Base-by-base conservation (phyloP, 2,888 invertebrate genomes). In the Mesodorylaimus sp. region DNA sequence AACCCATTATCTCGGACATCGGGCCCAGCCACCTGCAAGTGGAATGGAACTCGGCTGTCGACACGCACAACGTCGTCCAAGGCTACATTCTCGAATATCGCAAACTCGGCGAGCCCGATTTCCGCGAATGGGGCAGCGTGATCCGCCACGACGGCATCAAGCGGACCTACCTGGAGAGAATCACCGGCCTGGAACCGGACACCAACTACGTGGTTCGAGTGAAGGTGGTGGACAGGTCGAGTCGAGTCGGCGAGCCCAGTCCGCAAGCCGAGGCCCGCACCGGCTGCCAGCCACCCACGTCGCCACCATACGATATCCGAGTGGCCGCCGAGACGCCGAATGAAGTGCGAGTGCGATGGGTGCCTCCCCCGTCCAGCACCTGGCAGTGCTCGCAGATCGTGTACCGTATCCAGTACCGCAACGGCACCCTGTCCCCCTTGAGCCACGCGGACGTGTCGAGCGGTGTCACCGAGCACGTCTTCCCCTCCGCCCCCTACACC, bases 181-280 rank as follows among this genome's bases (percentile, higher is more conserved):
- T 71, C 25, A 60, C 63, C 3, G 62, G 63, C 10, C 60, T 71
- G 26, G 61, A 65, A 41, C 62, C 71, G 3, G 65, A 66, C 56
- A 70, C 68, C 2, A 64, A 64, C 45, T 71, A 70, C 56, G 61
- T 66, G 48, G 64, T 71, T 16, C 62, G 69, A 60, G 70, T 69
- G 55, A 59, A 56, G 50, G 62, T 63, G 28, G 61, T 64, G 29
- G 65, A 65, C 55, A 54, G 59, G 28, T 56, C 57, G 36, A 56
- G 59, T 47, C 54, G 60, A 2, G 56, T 60, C 28, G 57, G 59
- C 21, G 57, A 56, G 1, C 59, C 63, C n/a, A 62, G 62, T 39
- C 65, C 63, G 16, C 62, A 64, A 56, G 62, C 62, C 7, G 60
- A 63, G 48, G 64, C 56, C 2, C 53, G 65, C 27, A 65, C 65